These are phyloP conservation scores for Amphimallon solstitiale DNA, from an alignment of 2,888 invertebrate genomes.

Conservation along the genomic window DNA sequence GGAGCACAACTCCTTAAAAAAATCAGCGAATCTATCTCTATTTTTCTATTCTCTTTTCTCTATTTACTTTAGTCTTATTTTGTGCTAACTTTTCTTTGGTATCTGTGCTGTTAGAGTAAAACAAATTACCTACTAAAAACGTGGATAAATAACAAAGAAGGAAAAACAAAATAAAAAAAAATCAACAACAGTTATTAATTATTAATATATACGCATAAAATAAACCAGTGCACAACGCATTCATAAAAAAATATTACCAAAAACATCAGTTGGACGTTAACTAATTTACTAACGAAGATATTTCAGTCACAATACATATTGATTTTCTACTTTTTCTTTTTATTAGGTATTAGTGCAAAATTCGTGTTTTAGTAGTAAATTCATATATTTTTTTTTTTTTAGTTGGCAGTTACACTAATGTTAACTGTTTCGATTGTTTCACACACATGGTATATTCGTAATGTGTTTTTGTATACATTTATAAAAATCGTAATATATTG, in stretches of 20 bases:
- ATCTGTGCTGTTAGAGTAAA: slow-evolving; percentile 29
- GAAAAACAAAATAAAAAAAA: background rate
- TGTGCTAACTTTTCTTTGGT: slow-evolving; percentile 17
- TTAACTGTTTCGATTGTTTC: slow-evolving; percentile 26
- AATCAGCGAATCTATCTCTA: slow-evolving; percentile 12
- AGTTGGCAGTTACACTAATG: slow-evolving; percentile 18
- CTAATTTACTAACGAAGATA: background rate
- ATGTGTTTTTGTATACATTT: background rate
- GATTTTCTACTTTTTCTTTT: no score
- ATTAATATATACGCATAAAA: background rate
- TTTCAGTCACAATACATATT: background rate
- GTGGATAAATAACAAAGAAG: background rate
- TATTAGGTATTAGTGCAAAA: slow-evolving; percentile 16
- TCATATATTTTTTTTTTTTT: background rate
- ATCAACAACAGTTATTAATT: slow-evolving; percentile 1
- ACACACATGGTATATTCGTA: background rate
- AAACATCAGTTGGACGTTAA: background rate
- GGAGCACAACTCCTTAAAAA: no score
- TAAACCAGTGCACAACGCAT: background rate
- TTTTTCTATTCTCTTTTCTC: slow-evolving; percentile 27
- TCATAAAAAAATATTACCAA: background rate
- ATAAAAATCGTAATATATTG: background rate
- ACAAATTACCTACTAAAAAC: slow-evolving; percentile 1
- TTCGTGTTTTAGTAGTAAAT: slow-evolving; percentile 1
- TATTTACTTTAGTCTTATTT: background rate